These are phyloP conservation scores for Brenthis hecate DNA, from an alignment of 2,888 invertebrate species.

Conservation along the genomic window DNA sequence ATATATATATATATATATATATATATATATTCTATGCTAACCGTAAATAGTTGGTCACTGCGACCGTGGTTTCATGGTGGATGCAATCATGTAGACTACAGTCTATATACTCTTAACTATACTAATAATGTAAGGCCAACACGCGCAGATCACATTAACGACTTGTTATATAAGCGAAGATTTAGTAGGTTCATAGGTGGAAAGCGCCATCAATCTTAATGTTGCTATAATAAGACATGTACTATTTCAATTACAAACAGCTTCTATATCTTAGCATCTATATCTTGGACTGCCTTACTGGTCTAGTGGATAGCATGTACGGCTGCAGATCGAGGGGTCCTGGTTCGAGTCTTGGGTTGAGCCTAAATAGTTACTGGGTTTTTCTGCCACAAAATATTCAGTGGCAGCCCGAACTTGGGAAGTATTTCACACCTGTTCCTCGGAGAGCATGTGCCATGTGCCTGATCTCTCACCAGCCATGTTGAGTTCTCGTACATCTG, in stretches of 20 bases:
- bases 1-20: too few relatives aligned
- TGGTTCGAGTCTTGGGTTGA: too few relatives aligned
- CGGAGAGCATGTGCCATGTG: too few relatives aligned
- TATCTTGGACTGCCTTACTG: not conserved
- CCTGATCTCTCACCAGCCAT: too few relatives aligned
- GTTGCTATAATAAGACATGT: conserved; percentile 34
- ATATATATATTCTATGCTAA: not conserved
- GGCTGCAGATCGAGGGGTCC: too few relatives aligned
- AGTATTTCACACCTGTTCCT: too few relatives aligned
- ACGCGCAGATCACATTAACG: conserved; percentile 46
- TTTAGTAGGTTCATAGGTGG: conserved; percentile 49
- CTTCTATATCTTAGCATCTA: not conserved
- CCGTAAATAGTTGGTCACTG: not conserved
- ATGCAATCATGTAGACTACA: not conserved
- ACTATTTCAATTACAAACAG: conserved; percentile 11
- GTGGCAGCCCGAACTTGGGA: too few relatives aligned
- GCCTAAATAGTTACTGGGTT: too few relatives aligned
- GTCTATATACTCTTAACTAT: not conserved
- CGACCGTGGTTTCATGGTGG: not conserved
- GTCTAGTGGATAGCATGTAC: too few relatives aligned
- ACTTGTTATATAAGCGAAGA: conserved; percentile 46
- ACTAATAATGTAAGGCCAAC: conserved; percentile 29
- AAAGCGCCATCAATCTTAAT: conserved; percentile 39
- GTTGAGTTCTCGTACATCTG: too few relatives aligned
- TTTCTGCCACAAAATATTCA: too few relatives aligned